Conservation (phyloP, 2,113 vertebrate species). For the Gambusia affinis region DNA sequence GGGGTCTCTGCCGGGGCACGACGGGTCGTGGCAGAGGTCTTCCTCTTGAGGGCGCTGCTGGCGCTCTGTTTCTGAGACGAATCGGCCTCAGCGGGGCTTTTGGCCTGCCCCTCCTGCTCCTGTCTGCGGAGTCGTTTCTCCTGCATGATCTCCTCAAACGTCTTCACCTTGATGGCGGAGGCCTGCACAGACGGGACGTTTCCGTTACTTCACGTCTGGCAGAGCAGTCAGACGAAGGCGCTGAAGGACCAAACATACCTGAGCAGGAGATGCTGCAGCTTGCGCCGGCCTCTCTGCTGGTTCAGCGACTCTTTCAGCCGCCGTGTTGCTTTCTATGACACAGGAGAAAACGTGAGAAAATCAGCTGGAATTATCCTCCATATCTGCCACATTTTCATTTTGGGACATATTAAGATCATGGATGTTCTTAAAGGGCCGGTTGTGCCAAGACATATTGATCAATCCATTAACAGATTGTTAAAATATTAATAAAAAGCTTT, state of each 20-base stretch:
- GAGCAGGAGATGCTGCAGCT: background rate
- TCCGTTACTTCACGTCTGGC: background rate
- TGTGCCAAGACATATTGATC: too few species aligned
- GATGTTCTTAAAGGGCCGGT: too few species aligned
- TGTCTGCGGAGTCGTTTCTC: conserved; percentile 85
- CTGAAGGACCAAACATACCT: conserved; percentile 49
- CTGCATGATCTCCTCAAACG: conserved; percentile 85
- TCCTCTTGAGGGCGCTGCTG: conserved; percentile 23
- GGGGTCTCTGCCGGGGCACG: background rate
- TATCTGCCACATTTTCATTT: background rate
- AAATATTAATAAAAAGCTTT: too few species aligned
- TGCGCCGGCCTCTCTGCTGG: conserved; percentile 24
- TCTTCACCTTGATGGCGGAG: conserved; percentile 83
- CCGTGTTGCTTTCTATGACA: conserved; percentile 13
- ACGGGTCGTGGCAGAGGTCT: conserved; percentile 19
- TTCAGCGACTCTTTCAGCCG: conserved; percentile 43
- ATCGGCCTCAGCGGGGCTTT: conserved; percentile 10
- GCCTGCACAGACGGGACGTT: conserved; percentile 31
- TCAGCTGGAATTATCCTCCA: too few species aligned
- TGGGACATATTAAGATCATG: too few species aligned
- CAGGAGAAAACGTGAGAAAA: background rate
- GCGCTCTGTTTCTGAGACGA: conserved; percentile 3
- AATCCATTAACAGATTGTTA: too few species aligned
- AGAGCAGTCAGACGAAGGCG: background rate
- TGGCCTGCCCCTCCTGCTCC: conserved; percentile 70